Conservation (phyloP, 2,888 invertebrate species). For the Orgyia antiqua region DNA sequence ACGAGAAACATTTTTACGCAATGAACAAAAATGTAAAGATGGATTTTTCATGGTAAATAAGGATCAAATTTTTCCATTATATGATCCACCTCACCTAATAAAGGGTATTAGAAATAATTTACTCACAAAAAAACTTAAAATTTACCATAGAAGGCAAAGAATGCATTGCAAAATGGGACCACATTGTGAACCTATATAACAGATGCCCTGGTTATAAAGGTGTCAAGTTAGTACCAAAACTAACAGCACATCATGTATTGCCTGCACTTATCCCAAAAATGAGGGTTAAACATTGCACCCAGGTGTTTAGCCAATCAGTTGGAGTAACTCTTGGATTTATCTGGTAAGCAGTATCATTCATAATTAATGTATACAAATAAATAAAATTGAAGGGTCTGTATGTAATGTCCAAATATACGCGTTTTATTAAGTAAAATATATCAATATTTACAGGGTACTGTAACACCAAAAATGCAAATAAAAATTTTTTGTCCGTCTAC, state of each 20-base stretch:
- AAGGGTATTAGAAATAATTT: constrained; percentile 9
- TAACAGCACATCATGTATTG: constrained; percentile 5
- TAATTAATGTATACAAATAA: no score
- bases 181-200: constrained; percentile 1
- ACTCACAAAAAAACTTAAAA: not conserved
- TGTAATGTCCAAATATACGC: no score
- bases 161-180: constrained; percentile 6
- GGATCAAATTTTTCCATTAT: constrained; percentile 3
- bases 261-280: constrained; percentile 1
- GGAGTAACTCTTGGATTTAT: constrained; percentile 4
- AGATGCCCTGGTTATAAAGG: constrained; percentile 4
- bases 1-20: not conserved
- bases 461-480: no score
- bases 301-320: constrained; percentile 8
- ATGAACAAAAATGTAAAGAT: not conserved
- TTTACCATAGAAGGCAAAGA: constrained; percentile 3
- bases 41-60: constrained; percentile 2
- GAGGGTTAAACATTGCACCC: constrained; percentile 5
- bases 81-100: constrained; percentile 9
- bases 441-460: no score
- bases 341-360: no score
- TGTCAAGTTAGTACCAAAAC: not conserved
- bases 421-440: no score
- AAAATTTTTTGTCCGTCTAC: no score
- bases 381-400: no score